Evolutionary conservation across 2,888 invertebrate species (phyloP).

Genomic region (Nomada ruficornis): DNA sequence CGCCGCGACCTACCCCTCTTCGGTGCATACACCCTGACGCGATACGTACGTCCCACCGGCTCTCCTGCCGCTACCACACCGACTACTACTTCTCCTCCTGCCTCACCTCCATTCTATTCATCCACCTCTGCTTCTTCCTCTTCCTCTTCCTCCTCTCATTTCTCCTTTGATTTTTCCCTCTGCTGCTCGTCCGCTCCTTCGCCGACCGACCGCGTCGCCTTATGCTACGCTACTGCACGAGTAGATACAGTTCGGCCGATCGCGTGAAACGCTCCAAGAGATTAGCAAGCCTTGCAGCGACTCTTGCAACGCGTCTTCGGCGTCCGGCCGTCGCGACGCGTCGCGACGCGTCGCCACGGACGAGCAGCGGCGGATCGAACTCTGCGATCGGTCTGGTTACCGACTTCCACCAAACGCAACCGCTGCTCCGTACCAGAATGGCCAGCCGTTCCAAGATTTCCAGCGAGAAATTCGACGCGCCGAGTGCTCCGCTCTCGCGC

Average conservation of each 20-base stretch:
- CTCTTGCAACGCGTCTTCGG: neutral
- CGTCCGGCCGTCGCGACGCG: neutral
- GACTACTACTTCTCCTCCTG: neutral
- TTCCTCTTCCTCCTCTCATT: conserved; percentile 13
- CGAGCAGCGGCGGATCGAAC: neutral
- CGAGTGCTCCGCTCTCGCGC: neutral
- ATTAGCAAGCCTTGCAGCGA: neutral
- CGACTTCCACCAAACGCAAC: neutral
- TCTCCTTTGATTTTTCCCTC: neutral
- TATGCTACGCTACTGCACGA: conserved; percentile 60
- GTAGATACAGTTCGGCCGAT: neutral
- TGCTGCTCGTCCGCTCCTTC: conserved; percentile 33
- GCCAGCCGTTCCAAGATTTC: neutral
- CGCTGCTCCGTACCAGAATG: no score
- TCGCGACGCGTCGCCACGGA: neutral
- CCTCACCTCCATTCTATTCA: neutral
- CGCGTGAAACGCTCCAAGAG: neutral
- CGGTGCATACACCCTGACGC: conserved; percentile 65
- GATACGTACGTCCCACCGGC: conserved; percentile 59
- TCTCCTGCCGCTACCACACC: conserved; percentile 13
- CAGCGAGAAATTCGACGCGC: neutral
- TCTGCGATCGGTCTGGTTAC: conserved; percentile 34
- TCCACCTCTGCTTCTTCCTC: neutral
- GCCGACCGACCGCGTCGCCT: conserved; percentile 68
- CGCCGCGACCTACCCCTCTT: conserved; percentile 75